A percentile compares a stretch with the other conserved stretches of the same genome.
Evolutionary conservation across 1,140 invertebrate species (phyloP).

Genomic region (Lucilia cuprina): DNA sequence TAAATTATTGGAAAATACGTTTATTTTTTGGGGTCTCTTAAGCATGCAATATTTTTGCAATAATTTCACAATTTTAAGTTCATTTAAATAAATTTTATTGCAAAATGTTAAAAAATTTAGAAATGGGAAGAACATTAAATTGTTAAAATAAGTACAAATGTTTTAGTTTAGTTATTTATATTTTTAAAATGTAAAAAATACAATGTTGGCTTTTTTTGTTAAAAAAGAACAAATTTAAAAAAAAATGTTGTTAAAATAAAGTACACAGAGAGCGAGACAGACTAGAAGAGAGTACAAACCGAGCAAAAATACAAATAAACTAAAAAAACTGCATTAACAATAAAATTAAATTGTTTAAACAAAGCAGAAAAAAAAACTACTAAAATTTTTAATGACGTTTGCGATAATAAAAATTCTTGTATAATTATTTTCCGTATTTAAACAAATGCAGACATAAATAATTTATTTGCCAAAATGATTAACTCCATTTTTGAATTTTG

Average conservation of each 20-base stretch:
- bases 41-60: neutral
- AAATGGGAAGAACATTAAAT: no score
- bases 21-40: neutral
- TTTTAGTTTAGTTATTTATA: no score
- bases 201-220: neutral
- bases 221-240: no score
- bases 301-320: neutral
- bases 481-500: no score
- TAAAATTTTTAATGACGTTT: constrained; percentile 8
- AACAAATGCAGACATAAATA: neutral
- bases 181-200: neutral
- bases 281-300: neutral
- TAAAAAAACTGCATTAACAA: neutral
- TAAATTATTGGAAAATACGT: constrained; percentile 1
- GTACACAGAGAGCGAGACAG: no score
- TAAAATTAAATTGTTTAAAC: constrained; percentile 13
- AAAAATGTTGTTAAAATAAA: no score
- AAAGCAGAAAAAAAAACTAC: neutral
- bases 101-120: no score
- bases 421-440: neutral
- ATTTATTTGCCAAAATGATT: no score
- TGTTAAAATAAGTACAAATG: no score
- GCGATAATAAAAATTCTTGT: constrained; percentile 3
- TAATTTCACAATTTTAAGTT: neutral
- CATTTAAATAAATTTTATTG: neutral